Percentiles rank a stretch among this genome's conserved stretches.
These are phyloP conservation scores for Pomacea canaliculata DNA, from an alignment of 2,888 invertebrate genomes.

Conservation along the genomic window DNA sequence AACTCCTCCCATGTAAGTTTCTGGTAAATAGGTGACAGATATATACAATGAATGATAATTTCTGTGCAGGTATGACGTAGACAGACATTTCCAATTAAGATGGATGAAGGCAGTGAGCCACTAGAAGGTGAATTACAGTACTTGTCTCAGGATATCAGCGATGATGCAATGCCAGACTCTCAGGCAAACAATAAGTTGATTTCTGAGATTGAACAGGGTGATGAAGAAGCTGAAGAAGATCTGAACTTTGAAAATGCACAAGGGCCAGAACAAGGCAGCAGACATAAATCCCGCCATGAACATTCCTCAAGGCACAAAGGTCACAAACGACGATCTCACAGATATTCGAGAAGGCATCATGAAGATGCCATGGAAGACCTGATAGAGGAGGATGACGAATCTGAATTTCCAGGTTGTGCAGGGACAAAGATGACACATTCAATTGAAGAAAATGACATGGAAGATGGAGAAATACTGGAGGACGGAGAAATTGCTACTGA, in stretches of 20 bases:
- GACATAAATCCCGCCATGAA: conserved; percentile 1
- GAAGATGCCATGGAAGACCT: conserved; percentile 2
- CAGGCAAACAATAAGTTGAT: background rate
- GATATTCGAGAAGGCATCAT: conserved; percentile 24
- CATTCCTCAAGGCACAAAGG: conserved; percentile 7
- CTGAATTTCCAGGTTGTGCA: background rate
- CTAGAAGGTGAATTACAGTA: background rate
- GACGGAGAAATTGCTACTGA: conserved; percentile 60
- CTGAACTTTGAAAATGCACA: conserved; percentile 13
- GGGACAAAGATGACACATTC: background rate
- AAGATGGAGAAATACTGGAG: conserved; percentile 60
- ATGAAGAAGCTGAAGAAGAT: background rate
- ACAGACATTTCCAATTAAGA: background rate
- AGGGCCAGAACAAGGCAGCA: background rate
- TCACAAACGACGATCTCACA: conserved; percentile 5
- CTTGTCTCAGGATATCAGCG: background rate
- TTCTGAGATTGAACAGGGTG: background rate
- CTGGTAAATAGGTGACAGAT: too few species aligned
- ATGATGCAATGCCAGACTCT: background rate
- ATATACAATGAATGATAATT: too few species aligned
- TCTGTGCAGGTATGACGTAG: conserved; percentile 3
- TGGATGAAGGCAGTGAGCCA: background rate
- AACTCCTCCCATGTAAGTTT: too few species aligned
- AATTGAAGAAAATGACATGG: conserved; percentile 40
- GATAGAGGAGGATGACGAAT: conserved; percentile 11